Percentiles rank a stretch among this genome's conserved stretches.
phyloP scores from a whole-genome alignment of 2,113 vertebrate genomes.

The Seriola quinqueradiata region DNA sequence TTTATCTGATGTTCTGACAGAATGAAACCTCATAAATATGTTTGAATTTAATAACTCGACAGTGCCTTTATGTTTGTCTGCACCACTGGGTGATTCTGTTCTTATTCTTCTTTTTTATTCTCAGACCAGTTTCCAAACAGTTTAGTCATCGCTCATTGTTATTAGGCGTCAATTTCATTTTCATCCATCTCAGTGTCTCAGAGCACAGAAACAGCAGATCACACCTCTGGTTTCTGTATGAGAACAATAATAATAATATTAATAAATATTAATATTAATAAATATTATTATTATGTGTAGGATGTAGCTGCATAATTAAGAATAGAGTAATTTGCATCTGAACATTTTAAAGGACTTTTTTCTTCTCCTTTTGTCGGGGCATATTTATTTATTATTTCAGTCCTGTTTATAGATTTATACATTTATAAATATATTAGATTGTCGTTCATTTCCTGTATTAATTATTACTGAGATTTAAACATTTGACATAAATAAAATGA shows the following conservation, averaged over 20 bases:
- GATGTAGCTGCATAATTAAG: no score
- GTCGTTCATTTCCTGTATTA: no score
- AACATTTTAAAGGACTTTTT: no score
- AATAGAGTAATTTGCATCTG: no score
- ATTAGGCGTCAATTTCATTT: background rate
- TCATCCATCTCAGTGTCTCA: background rate
- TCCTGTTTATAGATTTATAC: no score
- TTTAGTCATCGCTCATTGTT: background rate
- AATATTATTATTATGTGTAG: no score
- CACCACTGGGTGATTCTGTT: background rate
- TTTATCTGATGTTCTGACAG: slow-evolving; percentile 14
- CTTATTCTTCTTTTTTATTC: background rate
- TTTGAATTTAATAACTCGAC: background rate
- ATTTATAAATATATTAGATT: no score
- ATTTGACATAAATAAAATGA: no score
- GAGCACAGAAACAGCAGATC: background rate
- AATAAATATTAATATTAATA: background rate
- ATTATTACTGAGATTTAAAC: no score
- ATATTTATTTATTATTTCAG: no score
- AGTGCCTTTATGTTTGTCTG: slow-evolving; percentile 26
- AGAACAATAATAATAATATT: background rate
- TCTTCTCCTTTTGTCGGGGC: no score
- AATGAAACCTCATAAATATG: no score
- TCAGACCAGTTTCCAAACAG: background rate
- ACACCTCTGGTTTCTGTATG: background rate